These are phyloP conservation scores for Phyllotis vaccarum DNA, from an alignment of 2,797 vertebrate species.

Conservation along the genomic window DNA sequence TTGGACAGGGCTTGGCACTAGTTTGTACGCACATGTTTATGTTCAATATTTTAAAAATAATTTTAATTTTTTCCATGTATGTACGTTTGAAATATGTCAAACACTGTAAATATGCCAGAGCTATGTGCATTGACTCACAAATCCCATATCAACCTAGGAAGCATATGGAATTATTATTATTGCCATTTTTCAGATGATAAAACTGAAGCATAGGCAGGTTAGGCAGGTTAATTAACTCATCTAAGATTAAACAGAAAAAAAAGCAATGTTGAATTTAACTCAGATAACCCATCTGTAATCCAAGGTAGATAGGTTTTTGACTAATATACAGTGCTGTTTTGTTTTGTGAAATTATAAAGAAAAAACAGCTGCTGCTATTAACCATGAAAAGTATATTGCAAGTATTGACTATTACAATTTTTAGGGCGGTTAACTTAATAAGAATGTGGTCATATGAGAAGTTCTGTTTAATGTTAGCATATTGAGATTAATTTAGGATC, in stretches of 20 bases:
- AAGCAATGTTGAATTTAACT: neutral
- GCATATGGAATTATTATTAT: neutral
- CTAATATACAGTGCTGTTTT: neutral
- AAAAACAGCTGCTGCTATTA: neutral
- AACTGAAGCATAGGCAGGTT: neutral
- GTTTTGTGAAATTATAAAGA: slow-evolving; percentile 11
- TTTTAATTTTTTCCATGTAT: neutral
- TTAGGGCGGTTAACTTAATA: neutral
- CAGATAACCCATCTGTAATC: neutral
- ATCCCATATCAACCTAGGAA: neutral
- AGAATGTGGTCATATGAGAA: neutral
- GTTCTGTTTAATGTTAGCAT: neutral
- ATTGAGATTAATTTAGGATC: neutral
- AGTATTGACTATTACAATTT: neutral
- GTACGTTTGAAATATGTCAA: neutral
- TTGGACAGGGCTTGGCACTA: neutral
- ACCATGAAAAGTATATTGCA: neutral
- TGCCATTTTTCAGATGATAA: neutral
- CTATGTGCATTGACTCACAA: neutral
- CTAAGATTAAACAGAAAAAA: neutral
- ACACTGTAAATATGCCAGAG: neutral
- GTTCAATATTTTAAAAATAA: neutral
- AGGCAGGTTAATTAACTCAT: neutral
- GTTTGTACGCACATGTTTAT: neutral
- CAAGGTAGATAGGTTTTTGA: neutral